phyloP scores from a whole-genome alignment of 1,140 invertebrate genomes.

The Bombus sibiricus region DNA sequence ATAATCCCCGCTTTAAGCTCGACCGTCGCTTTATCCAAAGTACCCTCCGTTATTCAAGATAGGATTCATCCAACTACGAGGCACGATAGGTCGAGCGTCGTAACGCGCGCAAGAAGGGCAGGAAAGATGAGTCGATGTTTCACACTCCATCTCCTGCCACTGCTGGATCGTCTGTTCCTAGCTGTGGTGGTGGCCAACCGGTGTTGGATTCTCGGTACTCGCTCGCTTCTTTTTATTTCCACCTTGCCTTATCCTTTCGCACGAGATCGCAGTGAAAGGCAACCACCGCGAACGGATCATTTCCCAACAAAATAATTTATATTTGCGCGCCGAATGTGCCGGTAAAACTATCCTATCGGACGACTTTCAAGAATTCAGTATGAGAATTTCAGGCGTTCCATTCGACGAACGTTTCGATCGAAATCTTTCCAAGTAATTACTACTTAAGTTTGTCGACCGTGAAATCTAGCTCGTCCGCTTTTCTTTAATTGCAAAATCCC shows the following conservation, averaged over 20 bases:
- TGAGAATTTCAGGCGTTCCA: no score
- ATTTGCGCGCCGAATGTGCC: conserved; percentile 37
- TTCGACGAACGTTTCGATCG: conserved; percentile 3
- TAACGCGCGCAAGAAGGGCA: conserved; percentile 56
- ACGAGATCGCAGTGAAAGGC: conserved; percentile 11
- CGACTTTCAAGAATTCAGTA: neutral
- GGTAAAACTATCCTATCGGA: conserved; percentile 19
- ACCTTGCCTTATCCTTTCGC: conserved; percentile 49
- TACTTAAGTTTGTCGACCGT: neutral
- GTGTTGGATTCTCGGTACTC: conserved; percentile 65
- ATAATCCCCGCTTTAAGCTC: conserved; percentile 2
- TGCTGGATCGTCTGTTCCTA: conserved; percentile 61
- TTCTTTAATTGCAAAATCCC: neutral
- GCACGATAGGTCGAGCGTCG: conserved; percentile 54
- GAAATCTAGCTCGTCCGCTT: neutral
- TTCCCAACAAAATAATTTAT: conserved; percentile 68
- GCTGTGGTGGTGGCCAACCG: conserved; percentile 58
- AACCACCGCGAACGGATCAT: conserved; percentile 54
- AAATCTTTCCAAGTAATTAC: conserved; percentile 28
- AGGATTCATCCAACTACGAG: conserved; percentile 50
- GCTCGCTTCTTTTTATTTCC: conserved; percentile 58
- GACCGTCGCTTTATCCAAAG: neutral
- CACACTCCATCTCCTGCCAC: conserved; percentile 75
- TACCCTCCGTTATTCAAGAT: conserved; percentile 33
- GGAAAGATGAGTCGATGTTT: conserved; percentile 73